A percentile compares a stretch with the other conserved stretches of the same genome.
These are phyloP conservation scores for Scylla paramamosain DNA, from an alignment of 1,140 invertebrate genomes.

Conservation along the genomic window DNA sequence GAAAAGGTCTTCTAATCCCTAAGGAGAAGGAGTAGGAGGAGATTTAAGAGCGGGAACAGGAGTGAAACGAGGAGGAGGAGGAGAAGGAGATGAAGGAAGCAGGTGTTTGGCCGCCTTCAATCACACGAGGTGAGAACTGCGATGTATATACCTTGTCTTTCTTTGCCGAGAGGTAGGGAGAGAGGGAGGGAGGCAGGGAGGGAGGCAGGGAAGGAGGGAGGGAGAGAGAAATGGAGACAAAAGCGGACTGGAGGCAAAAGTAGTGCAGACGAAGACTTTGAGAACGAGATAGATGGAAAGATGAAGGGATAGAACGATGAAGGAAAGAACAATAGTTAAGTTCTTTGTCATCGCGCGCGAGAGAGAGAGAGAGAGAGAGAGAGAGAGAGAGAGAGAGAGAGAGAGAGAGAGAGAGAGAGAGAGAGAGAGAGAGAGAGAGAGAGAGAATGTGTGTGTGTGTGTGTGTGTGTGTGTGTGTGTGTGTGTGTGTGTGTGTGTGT, in stretches of 20 bases:
- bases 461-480: too few relatives aligned
- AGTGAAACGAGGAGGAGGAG: not conserved
- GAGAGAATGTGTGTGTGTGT: too few relatives aligned
- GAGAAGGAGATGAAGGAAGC: not conserved
- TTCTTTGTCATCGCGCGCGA: too few relatives aligned
- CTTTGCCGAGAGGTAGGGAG: not conserved
- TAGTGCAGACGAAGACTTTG: too few relatives aligned
- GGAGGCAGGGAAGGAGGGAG: not conserved
- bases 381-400: slow-evolving; percentile 38
- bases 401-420: slow-evolving; percentile 48
- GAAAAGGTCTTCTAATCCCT: not conserved
- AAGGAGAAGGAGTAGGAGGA: not conserved
- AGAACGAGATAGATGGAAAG: not conserved
- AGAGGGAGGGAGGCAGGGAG: not conserved
- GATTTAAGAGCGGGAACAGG: not conserved
- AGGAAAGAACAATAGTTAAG: too few relatives aligned
- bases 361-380: slow-evolving; percentile 22
- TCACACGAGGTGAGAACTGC: not conserved
- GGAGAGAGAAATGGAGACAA: not conserved
- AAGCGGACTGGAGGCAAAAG: not conserved
- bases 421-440: slow-evolving; percentile 52
- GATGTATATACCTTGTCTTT: not conserved
- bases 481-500: too few relatives aligned
- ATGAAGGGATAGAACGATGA: too few relatives aligned
- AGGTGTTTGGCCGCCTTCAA: not conserved